phyloP scores from a whole-genome alignment of 1,140 invertebrate species.

The Bombus difficillimus region DNA sequence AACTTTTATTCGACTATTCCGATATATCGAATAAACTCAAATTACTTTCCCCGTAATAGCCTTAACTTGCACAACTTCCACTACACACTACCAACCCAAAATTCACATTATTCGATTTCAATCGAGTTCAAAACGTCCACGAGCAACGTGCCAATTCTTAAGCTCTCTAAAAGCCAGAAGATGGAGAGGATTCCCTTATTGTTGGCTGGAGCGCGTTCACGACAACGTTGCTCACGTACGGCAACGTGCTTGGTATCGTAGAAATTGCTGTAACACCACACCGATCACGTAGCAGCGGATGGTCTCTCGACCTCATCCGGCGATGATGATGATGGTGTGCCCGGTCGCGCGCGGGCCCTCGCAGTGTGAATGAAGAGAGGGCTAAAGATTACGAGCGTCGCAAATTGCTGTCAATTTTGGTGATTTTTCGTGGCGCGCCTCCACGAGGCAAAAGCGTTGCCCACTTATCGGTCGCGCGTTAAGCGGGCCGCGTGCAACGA shows the following conservation, averaged over 20 bases:
- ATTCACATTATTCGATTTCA: background rate
- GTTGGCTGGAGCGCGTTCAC: constrained; percentile 51
- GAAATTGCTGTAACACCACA: constrained; percentile 72
- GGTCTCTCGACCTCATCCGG: constrained; percentile 64
- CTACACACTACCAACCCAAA: background rate
- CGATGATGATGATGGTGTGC: constrained; percentile 61
- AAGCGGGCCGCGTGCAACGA: constrained; percentile 13
- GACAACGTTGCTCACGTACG: constrained; percentile 68
- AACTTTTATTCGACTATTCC: too few relatives aligned
- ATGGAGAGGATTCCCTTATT: constrained; percentile 55
- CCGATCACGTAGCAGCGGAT: constrained; percentile 68
- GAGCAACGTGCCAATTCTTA: background rate
- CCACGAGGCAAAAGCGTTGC: constrained; percentile 1
- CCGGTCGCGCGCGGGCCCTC: constrained; percentile 18
- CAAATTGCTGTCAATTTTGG: constrained; percentile 71
- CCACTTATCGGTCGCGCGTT: constrained; percentile 27
- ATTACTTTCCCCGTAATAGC: too few relatives aligned
- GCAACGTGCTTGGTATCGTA: constrained; percentile 67
- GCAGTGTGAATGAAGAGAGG: constrained; percentile 66
- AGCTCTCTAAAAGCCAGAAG: background rate
- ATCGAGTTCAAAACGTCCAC: background rate
- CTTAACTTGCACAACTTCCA: background rate
- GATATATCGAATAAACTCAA: too few relatives aligned
- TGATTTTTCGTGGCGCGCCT: constrained; percentile 50
- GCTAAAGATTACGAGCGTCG: constrained; percentile 60